Conservation (phyloP, 2,888 invertebrate species). For the Thecocarcelia acutangulata region DNA sequence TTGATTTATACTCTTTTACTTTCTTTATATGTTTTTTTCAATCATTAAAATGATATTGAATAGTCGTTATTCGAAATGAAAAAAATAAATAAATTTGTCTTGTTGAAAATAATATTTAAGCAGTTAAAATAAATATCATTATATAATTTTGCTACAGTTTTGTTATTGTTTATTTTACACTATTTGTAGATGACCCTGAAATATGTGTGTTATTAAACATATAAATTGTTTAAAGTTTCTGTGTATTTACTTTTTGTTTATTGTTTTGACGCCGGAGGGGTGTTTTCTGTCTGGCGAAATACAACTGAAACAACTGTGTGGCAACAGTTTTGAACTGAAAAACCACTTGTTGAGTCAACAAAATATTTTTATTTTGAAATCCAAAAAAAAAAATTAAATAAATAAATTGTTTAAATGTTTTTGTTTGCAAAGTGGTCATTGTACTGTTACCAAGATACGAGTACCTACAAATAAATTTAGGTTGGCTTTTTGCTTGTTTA, state of each 20-base stretch:
- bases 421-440: constrained; percentile 58
- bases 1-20: too few relatives aligned
- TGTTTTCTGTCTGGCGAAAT: constrained; percentile 31
- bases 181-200: constrained; percentile 37
- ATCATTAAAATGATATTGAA: too few relatives aligned
- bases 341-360: constrained; percentile 64
- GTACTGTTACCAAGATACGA: constrained; percentile 55
- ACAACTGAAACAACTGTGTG: constrained; percentile 15
- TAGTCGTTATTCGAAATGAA: too few relatives aligned
- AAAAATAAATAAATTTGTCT: too few relatives aligned
- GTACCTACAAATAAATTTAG: constrained; percentile 14
- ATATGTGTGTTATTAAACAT: constrained; percentile 14
- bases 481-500: constrained; percentile 39
- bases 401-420: constrained; percentile 22
- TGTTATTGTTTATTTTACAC: background rate
- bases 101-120: too few relatives aligned
- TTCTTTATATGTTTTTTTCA: too few relatives aligned
- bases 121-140: too few relatives aligned
- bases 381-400: background rate
- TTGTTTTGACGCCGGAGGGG: constrained; percentile 31
- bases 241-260: constrained; percentile 1
- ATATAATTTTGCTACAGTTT: background rate
- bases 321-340: constrained; percentile 19
- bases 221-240: constrained; percentile 30
- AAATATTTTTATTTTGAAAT: constrained; percentile 32